Base-by-base conservation (phyloP, 2,888 invertebrate genomes). In the Euzophera pinguis region DNA sequence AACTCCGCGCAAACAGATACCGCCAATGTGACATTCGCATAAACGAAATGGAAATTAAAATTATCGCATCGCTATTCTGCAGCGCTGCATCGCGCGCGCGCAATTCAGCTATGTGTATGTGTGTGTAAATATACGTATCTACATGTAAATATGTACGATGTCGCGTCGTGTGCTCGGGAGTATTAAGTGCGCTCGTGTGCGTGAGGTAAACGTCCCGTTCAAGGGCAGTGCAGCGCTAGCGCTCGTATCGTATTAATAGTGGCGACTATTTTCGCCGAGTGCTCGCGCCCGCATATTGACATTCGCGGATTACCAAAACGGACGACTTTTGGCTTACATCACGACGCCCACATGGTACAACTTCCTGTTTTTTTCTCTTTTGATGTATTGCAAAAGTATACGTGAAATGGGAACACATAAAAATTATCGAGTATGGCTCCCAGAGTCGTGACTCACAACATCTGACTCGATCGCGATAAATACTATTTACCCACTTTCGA, bases 201-300 rank as follows among this genome's bases (percentile, higher is more conserved):
- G 81, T 78, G 86, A 79, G 89, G 89, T 88, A 87, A 90, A 84
- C 87, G 89, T 64, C 85, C 89, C 82, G 80, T 74, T 90, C 89
- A 90, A 90, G 89, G 89, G 88, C 89, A 84, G 67, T 88, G 89
- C 89, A 88, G 81, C 76, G 72, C 85, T 84, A 84, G 85, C 82
- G 85, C 80, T 81, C 81, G 77, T 74, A 73, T 73, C 71, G 75
- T 88, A 88, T 89, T 85, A 87, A 89, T 89, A 89, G 89, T 84
- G 80, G 78, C 78, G 82, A 88, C 87, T 90, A 90, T 89, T 89
- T 87, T 85, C 82, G 85, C 87, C 75, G 73, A 81, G 75, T 45
- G 45, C 45, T 13, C 14, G 45, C 45, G 45, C 45, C 32, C 45
- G 42, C 42, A 14, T 88, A 86, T 86, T 87, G 89, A 88, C 88